Conservation (phyloP, 2,113 vertebrate genomes). For the Willisornis vidua region DNA sequence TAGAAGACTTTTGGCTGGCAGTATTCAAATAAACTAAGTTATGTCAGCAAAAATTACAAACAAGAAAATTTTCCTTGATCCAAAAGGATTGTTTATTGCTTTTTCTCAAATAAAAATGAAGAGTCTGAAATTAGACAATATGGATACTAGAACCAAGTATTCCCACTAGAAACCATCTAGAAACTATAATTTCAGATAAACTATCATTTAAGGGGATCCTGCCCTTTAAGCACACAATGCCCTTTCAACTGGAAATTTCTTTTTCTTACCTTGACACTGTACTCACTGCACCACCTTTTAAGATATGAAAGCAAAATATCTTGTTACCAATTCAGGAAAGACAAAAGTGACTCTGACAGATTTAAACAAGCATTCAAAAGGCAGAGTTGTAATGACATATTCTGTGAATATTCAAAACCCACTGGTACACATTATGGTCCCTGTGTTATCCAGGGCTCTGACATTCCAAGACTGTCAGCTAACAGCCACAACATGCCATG, state of each 20-base stretch:
- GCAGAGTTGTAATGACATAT: not conserved
- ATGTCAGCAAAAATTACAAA: not conserved
- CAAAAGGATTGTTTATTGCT: not conserved
- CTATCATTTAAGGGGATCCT: not conserved
- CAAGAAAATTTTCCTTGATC: not conserved
- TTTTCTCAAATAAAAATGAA: not conserved
- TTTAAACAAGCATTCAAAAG: not conserved
- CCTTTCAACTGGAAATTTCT: not conserved
- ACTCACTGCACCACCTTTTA: not conserved
- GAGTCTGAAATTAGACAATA: not conserved
- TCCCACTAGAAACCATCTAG: not conserved
- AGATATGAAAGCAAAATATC: not conserved
- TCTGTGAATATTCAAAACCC: not conserved
- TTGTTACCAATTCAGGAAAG: not conserved
- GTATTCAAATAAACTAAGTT: not conserved
- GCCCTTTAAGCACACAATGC: not conserved
- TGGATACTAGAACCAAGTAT: not conserved
- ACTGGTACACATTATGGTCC: accelerated
- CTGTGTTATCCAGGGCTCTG: not conserved
- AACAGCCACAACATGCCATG: not conserved
- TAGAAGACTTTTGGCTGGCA: not conserved
- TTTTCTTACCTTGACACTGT: not conserved
- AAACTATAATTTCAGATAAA: not conserved
- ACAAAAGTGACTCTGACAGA: not conserved
- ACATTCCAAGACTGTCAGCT: not conserved